Percentiles rank a stretch among this genome's conserved stretches.
phyloP scores from a whole-genome alignment of 2,888 invertebrate species.

The Neoascia interrupta region DNA sequence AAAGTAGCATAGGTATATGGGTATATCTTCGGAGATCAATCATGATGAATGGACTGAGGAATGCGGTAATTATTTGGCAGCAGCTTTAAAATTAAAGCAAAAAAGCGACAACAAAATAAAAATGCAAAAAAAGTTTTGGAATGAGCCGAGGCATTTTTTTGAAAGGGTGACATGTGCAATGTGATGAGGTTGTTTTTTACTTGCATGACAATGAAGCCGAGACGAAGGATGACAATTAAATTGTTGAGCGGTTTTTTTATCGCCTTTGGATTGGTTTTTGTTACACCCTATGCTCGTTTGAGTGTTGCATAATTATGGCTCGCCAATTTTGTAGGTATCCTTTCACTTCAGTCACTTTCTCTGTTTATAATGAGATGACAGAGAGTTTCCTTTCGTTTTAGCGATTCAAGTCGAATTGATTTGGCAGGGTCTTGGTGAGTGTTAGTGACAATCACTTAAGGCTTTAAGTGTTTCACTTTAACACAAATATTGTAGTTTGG shows the following conservation, averaged over 20 bases:
- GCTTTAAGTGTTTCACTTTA: too few species aligned
- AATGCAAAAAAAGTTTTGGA: background rate
- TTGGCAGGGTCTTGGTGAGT: too few species aligned
- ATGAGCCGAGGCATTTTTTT: slow-evolving; percentile 21
- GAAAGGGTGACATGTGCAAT: slow-evolving; percentile 55
- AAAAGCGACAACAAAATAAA: background rate
- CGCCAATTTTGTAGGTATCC: background rate
- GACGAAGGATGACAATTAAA: slow-evolving; percentile 65
- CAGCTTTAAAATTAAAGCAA: slow-evolving; percentile 41
- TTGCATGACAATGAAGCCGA: slow-evolving; percentile 9
- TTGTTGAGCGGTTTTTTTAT: slow-evolving; percentile 53
- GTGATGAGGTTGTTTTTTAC: slow-evolving; percentile 18
- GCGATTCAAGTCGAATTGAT: too few species aligned
- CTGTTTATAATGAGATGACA: too few species aligned
- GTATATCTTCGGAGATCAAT: slow-evolving; percentile 44
- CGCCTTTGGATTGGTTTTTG: background rate
- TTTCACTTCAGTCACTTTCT: slow-evolving; percentile 40
- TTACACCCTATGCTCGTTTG: background rate
- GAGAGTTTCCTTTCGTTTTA: too few species aligned
- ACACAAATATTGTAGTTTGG: too few species aligned
- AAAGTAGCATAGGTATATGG: background rate
- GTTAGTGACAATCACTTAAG: too few species aligned
- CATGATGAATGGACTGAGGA: slow-evolving; percentile 59
- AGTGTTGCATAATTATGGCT: slow-evolving; percentile 30
- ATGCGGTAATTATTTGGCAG: slow-evolving; percentile 65